A percentile compares a stretch with the other conserved stretches of the same genome.
phyloP scores from a whole-genome alignment of 2,113 vertebrate species.

The Prunella fulvescens region DNA sequence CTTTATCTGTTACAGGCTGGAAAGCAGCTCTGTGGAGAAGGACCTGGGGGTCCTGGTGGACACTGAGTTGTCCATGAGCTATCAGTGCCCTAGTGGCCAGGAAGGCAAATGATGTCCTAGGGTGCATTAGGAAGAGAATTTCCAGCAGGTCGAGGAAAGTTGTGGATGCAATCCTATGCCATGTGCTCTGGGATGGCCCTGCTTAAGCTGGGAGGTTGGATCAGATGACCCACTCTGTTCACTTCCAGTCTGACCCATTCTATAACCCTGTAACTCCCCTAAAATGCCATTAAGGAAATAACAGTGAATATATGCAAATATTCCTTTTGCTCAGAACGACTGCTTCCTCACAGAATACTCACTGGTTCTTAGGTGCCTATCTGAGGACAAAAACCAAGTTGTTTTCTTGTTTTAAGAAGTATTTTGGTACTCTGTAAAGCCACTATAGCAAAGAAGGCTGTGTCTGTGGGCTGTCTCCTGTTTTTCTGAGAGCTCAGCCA shows the following conservation, averaged over 20 bases:
- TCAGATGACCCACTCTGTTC: no score
- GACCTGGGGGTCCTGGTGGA: neutral
- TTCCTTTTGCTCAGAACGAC: neutral
- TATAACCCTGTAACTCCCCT: neutral
- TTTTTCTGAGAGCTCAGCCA: neutral
- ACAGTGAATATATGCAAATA: neutral
- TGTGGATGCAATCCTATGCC: neutral
- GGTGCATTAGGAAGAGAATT: neutral
- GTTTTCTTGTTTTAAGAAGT: neutral
- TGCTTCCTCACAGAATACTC: neutral
- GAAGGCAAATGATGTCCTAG: neutral
- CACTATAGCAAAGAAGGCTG: neutral
- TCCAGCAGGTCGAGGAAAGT: neutral
- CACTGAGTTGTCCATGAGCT: neutral
- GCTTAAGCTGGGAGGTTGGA: neutral
- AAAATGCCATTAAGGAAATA: neutral
- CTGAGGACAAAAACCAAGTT: neutral
- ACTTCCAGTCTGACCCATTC: no score
- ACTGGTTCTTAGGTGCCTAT: neutral
- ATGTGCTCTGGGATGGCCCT: neutral
- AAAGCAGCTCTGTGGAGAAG: neutral
- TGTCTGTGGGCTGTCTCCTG: neutral
- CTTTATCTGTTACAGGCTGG: neutral
- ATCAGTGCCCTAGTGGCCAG: neutral
- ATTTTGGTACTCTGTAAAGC: neutral